Evolutionary conservation across 37 sponge, comb jelly and placozoan species (phyloP).

Genomic region (Cladorhizidae sp.): DNA sequence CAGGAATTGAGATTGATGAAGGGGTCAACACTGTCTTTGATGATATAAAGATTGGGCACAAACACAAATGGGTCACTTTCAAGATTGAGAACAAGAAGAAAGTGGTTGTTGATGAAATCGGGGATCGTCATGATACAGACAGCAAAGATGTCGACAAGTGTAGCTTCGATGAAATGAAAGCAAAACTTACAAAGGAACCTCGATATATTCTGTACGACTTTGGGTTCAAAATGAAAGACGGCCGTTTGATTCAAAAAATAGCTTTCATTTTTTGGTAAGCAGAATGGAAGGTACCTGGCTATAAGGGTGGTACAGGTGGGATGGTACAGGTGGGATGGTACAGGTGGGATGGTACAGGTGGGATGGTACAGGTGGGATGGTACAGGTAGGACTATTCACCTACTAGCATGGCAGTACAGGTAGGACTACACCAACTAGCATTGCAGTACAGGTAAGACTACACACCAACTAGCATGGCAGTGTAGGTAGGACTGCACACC

Average conservation of each 20-base stretch:
- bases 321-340: no score
- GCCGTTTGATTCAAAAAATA: constrained; percentile 51
- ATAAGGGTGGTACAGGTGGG: no score
- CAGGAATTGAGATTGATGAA: constrained; percentile 66
- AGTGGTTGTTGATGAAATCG: constrained; percentile 18
- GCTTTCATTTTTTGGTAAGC: constrained; percentile 81
- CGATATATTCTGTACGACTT: constrained; percentile 73
- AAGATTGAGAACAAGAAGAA: constrained; percentile 66
- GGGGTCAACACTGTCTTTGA: constrained; percentile 32
- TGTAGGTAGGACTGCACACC: no score
- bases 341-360: no score
- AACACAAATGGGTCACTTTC: constrained; percentile 65
- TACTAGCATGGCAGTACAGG: no score
- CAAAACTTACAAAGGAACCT: constrained; percentile 51
- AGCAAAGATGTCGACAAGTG: constrained; percentile 37
- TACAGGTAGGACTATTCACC: no score
- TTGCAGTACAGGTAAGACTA: no score
- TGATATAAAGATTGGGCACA: constrained; percentile 54
- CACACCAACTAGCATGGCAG: no score
- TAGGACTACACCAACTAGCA: no score
- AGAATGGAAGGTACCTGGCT: background rate
- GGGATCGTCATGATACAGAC: constrained; percentile 26
- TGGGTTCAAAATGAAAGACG: constrained; percentile 57
- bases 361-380: no score
- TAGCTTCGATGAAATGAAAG: constrained; percentile 22